Conservation (phyloP, 2,797 vertebrate species). For the Trematomus bernacchii region DNA sequence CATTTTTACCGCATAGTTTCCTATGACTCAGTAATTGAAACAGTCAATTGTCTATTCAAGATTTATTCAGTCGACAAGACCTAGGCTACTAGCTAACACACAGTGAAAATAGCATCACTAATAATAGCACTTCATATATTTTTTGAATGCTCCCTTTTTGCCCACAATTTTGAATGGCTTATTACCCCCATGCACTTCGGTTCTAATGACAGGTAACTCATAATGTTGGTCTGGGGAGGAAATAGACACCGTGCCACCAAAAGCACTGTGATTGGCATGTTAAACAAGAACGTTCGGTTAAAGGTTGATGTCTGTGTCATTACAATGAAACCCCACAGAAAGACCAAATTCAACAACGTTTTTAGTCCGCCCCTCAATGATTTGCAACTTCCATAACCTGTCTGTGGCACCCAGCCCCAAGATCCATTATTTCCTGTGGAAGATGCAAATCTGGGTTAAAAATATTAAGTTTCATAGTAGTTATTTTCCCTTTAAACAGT, state of each 20-base stretch:
- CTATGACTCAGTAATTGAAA: conserved; percentile 72
- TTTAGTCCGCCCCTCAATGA: conserved; percentile 1
- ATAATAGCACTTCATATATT: conserved; percentile 48
- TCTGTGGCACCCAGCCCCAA: background rate
- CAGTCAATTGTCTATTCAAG: conserved; percentile 58
- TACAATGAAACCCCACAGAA: conserved; percentile 29
- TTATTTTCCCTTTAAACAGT: background rate
- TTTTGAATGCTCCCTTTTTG: conserved; percentile 25
- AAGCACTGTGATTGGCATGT: conserved; percentile 1
- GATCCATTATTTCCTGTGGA: background rate
- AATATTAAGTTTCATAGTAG: conserved; percentile 3
- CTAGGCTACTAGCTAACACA: conserved; percentile 12
- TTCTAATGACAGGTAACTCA: conserved; percentile 45
- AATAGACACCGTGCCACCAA: conserved; percentile 17
- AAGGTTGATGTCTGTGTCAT: conserved; percentile 32
- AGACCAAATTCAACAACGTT: conserved; percentile 19
- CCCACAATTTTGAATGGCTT: conserved; percentile 31
- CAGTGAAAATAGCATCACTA: conserved; percentile 42
- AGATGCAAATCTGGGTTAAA: conserved; percentile 2
- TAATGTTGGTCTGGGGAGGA: conserved; percentile 20
- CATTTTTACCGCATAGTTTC: conserved; percentile 70
- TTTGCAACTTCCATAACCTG: conserved; percentile 7
- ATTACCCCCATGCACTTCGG: conserved; percentile 33
- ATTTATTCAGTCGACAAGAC: conserved; percentile 58
- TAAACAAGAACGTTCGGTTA: conserved; percentile 32